These are phyloP conservation scores for Epinephelus malabaricus DNA, from an alignment of 2,797 vertebrate genomes.

Conservation along the genomic window DNA sequence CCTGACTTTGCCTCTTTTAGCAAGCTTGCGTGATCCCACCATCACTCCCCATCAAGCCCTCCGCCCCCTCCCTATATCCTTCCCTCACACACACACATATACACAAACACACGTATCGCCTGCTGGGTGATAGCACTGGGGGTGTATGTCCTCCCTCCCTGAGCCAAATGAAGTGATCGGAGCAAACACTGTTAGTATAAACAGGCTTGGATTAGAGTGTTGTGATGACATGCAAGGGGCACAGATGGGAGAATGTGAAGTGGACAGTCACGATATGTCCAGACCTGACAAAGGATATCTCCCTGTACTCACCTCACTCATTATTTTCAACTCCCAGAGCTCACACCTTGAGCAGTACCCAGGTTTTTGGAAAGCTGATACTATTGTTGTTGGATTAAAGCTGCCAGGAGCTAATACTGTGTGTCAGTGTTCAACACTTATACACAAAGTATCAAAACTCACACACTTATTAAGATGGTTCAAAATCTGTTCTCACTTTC, in stretches of 20 bases:
- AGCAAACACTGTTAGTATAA: slow-evolving; percentile 57
- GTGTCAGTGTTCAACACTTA: neutral
- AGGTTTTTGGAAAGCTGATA: neutral
- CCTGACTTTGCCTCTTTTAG: slow-evolving; percentile 71
- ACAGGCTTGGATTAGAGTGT: slow-evolving; percentile 64
- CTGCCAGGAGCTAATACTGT: neutral
- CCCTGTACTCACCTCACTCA: slow-evolving; percentile 12
- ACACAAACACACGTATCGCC: slow-evolving; percentile 29
- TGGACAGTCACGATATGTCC: slow-evolving; percentile 62
- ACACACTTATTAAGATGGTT: no score
- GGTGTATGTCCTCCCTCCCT: slow-evolving; percentile 50
- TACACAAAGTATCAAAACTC: neutral
- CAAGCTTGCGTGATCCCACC: slow-evolving; percentile 73
- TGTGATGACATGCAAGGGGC: slow-evolving; percentile 65
- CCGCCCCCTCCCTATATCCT: slow-evolving; percentile 48
- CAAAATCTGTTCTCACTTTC: slow-evolving; percentile 5
- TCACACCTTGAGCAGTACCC: neutral
- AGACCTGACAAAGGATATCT: slow-evolving; percentile 16
- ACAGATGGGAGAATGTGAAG: slow-evolving; percentile 67
- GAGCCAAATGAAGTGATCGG: slow-evolving; percentile 72
- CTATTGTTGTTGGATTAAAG: neutral
- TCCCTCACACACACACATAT: slow-evolving; percentile 32
- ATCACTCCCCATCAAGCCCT: slow-evolving; percentile 55
- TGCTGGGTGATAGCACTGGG: slow-evolving; percentile 42
- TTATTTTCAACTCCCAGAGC: slow-evolving; percentile 30